Conservation (phyloP, 92 coral and sea anemone species). For the Bergia sp. region DNA sequence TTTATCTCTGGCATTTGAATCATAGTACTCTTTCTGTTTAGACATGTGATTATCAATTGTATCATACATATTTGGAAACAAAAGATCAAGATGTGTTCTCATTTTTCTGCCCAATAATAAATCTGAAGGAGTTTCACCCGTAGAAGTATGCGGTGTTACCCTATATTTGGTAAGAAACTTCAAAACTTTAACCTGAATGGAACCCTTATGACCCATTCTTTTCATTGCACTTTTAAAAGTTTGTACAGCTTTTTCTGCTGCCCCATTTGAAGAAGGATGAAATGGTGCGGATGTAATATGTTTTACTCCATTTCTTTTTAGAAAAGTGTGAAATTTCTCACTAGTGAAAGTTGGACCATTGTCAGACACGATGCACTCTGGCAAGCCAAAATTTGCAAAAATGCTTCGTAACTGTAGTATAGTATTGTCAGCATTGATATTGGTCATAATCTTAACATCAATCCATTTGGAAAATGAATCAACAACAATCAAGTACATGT, state of each 20-base stretch:
- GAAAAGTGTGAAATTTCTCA: conserved; percentile 3
- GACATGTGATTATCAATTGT: conserved; percentile 16
- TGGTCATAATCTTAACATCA: background rate
- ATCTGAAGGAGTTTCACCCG: conserved; percentile 10
- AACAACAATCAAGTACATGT: background rate
- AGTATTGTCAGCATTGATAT: background rate
- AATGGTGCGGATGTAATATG: conserved; percentile 20
- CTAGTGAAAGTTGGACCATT: conserved; percentile 3
- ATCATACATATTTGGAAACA: conserved; percentile 15
- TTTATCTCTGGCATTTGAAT: conserved; percentile 16
- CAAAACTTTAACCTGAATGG: conserved; percentile 1
- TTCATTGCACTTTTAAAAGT: conserved; percentile 16
- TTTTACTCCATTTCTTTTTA: conserved; percentile 3
- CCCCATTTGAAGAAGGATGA: conserved; percentile 15
- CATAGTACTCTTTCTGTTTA: conserved; percentile 16
- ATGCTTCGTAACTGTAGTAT: background rate
- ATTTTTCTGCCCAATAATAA: conserved; percentile 7
- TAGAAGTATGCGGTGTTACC: conserved; percentile 22
- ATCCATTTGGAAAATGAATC: conserved; percentile 30
- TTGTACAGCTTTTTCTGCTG: conserved; percentile 12
- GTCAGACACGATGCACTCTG: conserved; percentile 7
- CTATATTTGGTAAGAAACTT: conserved; percentile 9
- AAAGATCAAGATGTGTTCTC: conserved; percentile 17
- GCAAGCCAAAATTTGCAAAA: conserved; percentile 21
- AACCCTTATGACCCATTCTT: conserved; percentile 11